Evolutionary conservation across 2,888 invertebrate species (phyloP), one percentile per base, ranked within the genome.

Genomic region (Macropis europaea): DNA sequence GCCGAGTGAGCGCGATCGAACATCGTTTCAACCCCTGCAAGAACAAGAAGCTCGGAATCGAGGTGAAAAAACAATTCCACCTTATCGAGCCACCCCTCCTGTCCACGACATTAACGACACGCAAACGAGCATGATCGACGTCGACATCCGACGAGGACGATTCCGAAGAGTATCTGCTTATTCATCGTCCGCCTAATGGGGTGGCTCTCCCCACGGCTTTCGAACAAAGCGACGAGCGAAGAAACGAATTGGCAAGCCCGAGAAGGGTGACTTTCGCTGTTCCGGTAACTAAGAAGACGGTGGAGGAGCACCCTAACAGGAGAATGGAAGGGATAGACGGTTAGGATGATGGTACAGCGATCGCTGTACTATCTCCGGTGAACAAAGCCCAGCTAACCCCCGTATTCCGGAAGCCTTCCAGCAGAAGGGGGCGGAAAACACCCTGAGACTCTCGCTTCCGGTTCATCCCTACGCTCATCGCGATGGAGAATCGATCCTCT

Each of bases 351-450:
- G 63, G 79, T 62, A 81, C 70, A 69, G 62, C 79, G 83, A 82
- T 82, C 82, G 73, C 70, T 73, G 68, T 70, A 60, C 82, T 76
- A 79, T 83, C 82, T 73, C 80, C 73, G 81, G 79, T 53, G 80
- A 82, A 82, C 83, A 82, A 83, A 71, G 78, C 69, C 67, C 30
- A 48, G 63, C 68, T 80, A 82, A 83, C 82, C 81, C 68, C 72
- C 79, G 59, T 59, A 50, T 64, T 53, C 62, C 83, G 83, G 32
- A 66, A 28, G 32, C 47, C 32, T 54, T 36, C 45, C 50, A 17
- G 45, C 45, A 45, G 66, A 42, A 66, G 71, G 73, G 75, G 50
- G 47, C 63, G 77, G 83, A 69, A 73, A 59, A 50, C 74, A 63
- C 63, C 70, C 76, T 50, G 71, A 76, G 79, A 77, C 79, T 61